Evolutionary conservation across 2,797 vertebrate genomes (phyloP).

Genomic region (Poeciliopsis gracilis): DNA sequence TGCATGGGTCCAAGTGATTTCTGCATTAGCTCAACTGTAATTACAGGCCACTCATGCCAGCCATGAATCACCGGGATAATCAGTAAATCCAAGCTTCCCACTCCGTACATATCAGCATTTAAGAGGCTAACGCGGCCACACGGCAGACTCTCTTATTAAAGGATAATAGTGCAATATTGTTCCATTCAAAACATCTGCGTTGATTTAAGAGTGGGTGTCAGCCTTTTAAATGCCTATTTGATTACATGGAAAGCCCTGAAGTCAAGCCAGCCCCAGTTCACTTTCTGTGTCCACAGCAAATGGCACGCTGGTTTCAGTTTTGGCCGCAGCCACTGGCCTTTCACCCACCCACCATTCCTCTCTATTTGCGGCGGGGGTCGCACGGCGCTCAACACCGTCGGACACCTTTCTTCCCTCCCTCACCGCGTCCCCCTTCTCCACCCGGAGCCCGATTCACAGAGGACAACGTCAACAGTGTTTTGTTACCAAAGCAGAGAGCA

Average conservation of each 20-base stretch:
- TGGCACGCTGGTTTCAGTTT: conserved; percentile 28
- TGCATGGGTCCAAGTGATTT: background rate
- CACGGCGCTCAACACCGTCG: conserved; percentile 10
- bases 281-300: conserved; percentile 26
- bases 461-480: conserved; percentile 64
- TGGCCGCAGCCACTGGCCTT: conserved; percentile 53
- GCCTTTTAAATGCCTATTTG: conserved; percentile 29
- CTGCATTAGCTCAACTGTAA: background rate
- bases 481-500: conserved; percentile 69
- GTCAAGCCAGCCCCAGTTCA: conserved; percentile 16
- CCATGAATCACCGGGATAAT: conserved; percentile 18
- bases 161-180: conserved; percentile 1
- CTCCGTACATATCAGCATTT: conserved; percentile 2
- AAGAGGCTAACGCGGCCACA: background rate
- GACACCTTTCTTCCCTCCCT: conserved; percentile 39
- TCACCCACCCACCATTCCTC: conserved; percentile 59
- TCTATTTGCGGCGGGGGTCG: conserved; percentile 28
- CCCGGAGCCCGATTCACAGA: conserved; percentile 43
- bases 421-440: conserved; percentile 32
- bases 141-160: background rate
- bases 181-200: conserved; percentile 25
- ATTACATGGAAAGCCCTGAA: conserved; percentile 31
- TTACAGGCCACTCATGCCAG: conserved; percentile 7
- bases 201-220: conserved; percentile 30
- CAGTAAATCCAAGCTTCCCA: background rate